Evolutionary conservation across 1,140 invertebrate species (phyloP).

Genomic region (Lordiphosa collinella): DNA sequence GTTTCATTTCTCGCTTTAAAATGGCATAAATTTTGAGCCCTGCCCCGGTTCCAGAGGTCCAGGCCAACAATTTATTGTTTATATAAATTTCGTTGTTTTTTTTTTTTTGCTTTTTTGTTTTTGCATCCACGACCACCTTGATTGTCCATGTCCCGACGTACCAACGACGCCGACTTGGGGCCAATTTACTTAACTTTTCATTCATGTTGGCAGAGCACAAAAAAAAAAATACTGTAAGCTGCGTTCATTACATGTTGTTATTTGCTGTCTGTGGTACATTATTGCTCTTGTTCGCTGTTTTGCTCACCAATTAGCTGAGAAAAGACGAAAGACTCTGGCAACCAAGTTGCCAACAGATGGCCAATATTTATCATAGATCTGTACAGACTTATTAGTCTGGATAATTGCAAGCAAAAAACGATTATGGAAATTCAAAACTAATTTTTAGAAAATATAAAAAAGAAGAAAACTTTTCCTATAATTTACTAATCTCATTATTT

Average conservation of each 20-base stretch:
- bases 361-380: too few relatives aligned
- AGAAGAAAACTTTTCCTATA: too few relatives aligned
- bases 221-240: constrained; percentile 51
- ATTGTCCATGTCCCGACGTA: constrained; percentile 57
- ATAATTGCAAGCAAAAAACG: too few relatives aligned
- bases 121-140: constrained; percentile 50
- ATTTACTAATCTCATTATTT: too few relatives aligned
- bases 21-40: constrained; percentile 65
- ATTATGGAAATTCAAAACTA: too few relatives aligned
- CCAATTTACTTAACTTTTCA: constrained; percentile 69
- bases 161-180: constrained; percentile 31
- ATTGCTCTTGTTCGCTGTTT: constrained; percentile 72
- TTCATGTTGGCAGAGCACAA: constrained; percentile 35
- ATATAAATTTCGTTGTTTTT: constrained; percentile 2
- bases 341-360: constrained; percentile 16
- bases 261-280: constrained; percentile 74
- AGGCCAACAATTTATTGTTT: constrained; percentile 59
- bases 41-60: constrained; percentile 14
- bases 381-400: too few relatives aligned
- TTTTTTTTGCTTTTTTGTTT: constrained; percentile 27
- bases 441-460: too few relatives aligned
- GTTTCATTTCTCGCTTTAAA: constrained; percentile 78
- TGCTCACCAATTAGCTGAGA: constrained; percentile 65
- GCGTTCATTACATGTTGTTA: constrained; percentile 75
- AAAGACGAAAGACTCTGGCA: constrained; percentile 53